Conservation (phyloP, 2,888 invertebrate species). For the Lasioglossum morio region DNA sequence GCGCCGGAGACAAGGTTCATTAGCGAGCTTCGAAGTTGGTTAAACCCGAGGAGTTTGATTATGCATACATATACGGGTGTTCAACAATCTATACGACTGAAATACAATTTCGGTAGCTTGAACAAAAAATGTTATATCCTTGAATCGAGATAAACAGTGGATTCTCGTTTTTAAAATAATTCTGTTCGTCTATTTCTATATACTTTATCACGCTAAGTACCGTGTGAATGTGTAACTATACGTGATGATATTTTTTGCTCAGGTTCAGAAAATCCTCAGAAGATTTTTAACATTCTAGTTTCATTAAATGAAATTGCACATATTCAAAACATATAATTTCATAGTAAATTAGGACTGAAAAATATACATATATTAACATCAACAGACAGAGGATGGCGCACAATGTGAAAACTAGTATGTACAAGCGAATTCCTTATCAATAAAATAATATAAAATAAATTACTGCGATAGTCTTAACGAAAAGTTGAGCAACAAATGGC, state of each 20-base stretch:
- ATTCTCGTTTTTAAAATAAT: neutral
- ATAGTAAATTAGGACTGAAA: neutral
- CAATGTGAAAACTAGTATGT: neutral
- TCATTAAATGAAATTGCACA: too few species aligned
- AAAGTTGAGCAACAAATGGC: neutral
- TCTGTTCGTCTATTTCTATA: neutral
- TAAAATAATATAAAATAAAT: too few species aligned
- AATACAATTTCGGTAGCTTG: neutral
- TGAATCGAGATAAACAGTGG: neutral
- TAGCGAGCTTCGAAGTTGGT: neutral
- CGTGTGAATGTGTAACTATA: neutral
- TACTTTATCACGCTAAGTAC: neutral
- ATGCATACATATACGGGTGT: neutral
- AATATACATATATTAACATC: neutral
- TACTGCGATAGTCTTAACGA: too few species aligned
- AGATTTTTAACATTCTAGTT: neutral
- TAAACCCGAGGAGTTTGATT: conserved; percentile 5
- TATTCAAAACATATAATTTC: neutral
- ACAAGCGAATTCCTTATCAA: neutral
- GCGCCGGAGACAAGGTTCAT: neutral
- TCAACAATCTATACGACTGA: neutral
- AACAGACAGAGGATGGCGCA: neutral
- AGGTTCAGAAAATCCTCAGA: neutral
- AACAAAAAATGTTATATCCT: neutral
- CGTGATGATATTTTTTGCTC: neutral